Conservation (phyloP, 2,113 vertebrate species). For the Delphinapterus leucas region DNA sequence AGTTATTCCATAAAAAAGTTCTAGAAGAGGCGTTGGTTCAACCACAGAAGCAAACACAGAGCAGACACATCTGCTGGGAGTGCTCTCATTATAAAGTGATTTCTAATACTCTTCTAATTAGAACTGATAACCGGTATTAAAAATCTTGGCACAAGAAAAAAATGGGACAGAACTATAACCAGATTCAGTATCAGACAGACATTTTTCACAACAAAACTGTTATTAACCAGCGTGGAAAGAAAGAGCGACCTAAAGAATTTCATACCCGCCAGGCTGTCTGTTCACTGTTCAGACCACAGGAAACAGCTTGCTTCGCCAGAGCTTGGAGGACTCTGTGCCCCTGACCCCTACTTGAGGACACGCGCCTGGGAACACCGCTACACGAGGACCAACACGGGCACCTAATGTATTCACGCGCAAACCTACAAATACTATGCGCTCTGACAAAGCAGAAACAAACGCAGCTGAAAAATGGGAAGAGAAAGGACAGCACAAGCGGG, state of each 20-base stretch:
- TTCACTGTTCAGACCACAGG: too few relatives aligned
- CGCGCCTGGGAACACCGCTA: rapidly evolving
- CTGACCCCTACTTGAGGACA: neutral
- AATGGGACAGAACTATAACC: neutral
- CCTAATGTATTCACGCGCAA: rapidly evolving
- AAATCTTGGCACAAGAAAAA: neutral
- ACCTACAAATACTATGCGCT: rapidly evolving
- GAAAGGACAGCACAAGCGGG: neutral
- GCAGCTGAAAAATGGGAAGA: neutral
- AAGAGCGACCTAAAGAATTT: neutral
- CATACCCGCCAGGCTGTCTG: neutral
- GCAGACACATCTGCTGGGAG: neutral
- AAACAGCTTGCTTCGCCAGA: neutral
- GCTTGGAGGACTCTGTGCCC: neutral
- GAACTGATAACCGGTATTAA: neutral
- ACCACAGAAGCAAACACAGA: neutral
- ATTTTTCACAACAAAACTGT: neutral
- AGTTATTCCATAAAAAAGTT: neutral
- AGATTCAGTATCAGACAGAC: neutral
- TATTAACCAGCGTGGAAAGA: neutral
- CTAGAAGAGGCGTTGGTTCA: neutral
- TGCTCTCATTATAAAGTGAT: rapidly evolving
- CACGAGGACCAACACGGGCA: neutral
- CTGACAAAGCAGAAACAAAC: neutral
- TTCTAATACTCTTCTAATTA: neutral